phyloP scores from a whole-genome alignment of 2,888 invertebrate genomes.

The Chrysina gloriosa region DNA sequence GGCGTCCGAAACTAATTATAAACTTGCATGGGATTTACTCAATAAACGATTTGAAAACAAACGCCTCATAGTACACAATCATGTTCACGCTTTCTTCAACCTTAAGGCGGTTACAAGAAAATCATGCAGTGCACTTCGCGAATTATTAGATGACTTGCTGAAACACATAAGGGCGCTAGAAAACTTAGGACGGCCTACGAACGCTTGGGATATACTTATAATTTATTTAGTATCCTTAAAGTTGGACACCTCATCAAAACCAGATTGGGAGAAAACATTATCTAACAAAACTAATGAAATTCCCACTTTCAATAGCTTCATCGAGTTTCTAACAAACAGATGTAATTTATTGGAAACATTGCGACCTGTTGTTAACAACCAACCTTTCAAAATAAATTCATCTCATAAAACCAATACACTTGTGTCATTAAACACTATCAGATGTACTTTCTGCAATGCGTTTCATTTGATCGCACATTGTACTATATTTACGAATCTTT shows the following conservation, averaged over 20 bases:
- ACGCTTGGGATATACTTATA: constrained; percentile 12
- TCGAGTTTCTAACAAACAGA: too few relatives aligned
- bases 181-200: constrained; percentile 6
- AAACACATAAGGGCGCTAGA: constrained; percentile 33
- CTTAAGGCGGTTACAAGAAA: constrained; percentile 6
- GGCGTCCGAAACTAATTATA: constrained; percentile 45
- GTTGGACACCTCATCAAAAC: constrained; percentile 4
- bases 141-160: constrained; percentile 18
- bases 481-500: too few relatives aligned
- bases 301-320: too few relatives aligned
- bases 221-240: constrained; percentile 18
- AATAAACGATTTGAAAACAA: constrained; percentile 47
- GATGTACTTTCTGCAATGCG: too few relatives aligned
- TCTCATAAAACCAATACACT: too few relatives aligned
- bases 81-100: constrained; percentile 47
- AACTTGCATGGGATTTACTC: constrained; percentile 47
- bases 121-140: constrained; percentile 9
- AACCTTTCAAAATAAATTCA: too few relatives aligned
- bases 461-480: too few relatives aligned
- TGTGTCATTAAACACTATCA: too few relatives aligned
- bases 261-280: constrained; percentile 8
- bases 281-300: constrained; percentile 1
- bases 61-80: constrained; percentile 46
- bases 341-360: too few relatives aligned
- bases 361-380: too few relatives aligned